Evolutionary conservation across 2,113 vertebrate species (phyloP).

Genomic region (Camelus dromedarius): DNA sequence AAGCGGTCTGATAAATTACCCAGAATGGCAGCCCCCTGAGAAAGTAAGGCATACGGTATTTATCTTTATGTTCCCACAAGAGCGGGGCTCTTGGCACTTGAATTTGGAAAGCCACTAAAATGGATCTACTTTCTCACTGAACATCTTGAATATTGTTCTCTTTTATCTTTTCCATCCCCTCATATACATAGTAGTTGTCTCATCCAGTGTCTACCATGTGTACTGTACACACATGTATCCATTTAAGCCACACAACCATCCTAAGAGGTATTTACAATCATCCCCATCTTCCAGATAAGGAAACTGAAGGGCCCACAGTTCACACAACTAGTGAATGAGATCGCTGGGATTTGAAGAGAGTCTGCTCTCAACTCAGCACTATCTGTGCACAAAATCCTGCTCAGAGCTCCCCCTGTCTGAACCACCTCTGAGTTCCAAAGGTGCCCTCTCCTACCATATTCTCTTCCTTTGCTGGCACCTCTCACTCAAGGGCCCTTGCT

Average conservation of each 20-base stretch:
- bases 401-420: background rate
- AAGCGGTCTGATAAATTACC: background rate
- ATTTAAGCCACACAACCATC: background rate
- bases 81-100: background rate
- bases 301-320: background rate
- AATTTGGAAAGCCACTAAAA: background rate
- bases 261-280: background rate
- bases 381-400: background rate
- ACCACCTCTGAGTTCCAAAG: background rate
- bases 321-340: background rate
- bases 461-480: background rate
- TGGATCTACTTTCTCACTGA: background rate
- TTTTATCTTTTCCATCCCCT: background rate
- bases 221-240: background rate
- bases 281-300: background rate
- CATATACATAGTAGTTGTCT: background rate
- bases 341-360: background rate
- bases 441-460: background rate
- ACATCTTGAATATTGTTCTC: background rate
- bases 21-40: background rate
- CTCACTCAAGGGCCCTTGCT: background rate
- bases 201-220: background rate
- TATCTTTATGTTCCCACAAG: background rate
- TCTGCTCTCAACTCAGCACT: background rate
- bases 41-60: background rate